Percentiles rank a stretch among this genome's conserved stretches.
phyloP scores from a whole-genome alignment of 2,113 vertebrate species.

The Aptenodytes patagonicus region DNA sequence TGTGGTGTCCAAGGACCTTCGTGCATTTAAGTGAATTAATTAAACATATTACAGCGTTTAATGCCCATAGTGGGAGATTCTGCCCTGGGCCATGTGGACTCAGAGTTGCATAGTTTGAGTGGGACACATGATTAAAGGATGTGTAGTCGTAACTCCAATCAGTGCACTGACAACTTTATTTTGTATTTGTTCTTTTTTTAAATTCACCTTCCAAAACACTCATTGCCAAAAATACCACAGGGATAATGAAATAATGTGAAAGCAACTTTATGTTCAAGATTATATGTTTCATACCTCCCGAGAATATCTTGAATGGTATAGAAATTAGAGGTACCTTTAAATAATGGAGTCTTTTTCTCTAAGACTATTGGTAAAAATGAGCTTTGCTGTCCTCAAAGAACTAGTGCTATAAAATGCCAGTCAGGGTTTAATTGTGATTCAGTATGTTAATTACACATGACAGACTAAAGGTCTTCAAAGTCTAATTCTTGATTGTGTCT shows the following conservation, averaged over 20 bases:
- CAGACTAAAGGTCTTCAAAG: conserved; percentile 72
- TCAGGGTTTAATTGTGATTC: conserved; percentile 64
- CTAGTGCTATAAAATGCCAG: conserved; percentile 63
- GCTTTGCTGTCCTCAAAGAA: conserved; percentile 51
- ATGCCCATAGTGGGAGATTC: conserved; percentile 8
- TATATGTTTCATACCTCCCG: not conserved
- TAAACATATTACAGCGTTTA: not conserved
- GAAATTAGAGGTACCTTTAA: conserved; percentile 22
- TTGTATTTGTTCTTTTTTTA: not conserved
- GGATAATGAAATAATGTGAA: conserved; percentile 32
- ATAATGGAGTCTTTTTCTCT: not conserved
- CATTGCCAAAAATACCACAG: not conserved
- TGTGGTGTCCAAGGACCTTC: not conserved
- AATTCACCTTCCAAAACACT: not conserved
- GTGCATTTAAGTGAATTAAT: not conserved
- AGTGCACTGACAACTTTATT: not conserved
- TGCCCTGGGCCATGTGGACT: not conserved
- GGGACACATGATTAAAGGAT: not conserved
- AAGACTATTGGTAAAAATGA: conserved; percentile 25
- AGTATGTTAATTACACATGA: conserved; percentile 71
- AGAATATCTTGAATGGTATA: not conserved
- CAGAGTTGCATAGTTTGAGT: not conserved
- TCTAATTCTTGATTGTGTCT: conserved; percentile 72
- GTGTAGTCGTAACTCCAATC: not conserved
- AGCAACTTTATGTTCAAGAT: not conserved